Conservation (phyloP, 1,140 invertebrate genomes). For the Drosophila nikananu region DNA sequence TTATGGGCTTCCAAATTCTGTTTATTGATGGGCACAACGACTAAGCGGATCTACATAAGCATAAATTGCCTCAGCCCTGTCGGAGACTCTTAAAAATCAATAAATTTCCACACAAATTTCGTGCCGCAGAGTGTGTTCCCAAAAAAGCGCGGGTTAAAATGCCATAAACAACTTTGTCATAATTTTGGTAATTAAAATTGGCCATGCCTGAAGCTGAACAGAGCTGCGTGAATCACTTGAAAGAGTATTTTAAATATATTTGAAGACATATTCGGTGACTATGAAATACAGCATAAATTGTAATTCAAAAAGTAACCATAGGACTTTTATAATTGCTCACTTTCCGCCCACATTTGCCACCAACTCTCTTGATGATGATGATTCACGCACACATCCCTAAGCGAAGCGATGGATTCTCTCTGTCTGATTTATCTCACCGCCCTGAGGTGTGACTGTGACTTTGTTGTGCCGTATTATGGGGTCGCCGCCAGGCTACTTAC, state of each 20-base stretch:
- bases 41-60: conserved; percentile 75
- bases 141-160: conserved; percentile 70
- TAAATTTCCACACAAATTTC: conserved; percentile 76
- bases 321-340: too few relatives aligned
- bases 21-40: conserved; percentile 76
- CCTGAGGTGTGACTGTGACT: conserved; percentile 63
- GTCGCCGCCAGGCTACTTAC: conserved; percentile 60
- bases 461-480: conserved; percentile 73
- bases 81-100: conserved; percentile 80
- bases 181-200: conserved; percentile 84
- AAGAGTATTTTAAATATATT: background rate
- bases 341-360: background rate
- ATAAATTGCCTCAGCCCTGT: conserved; percentile 53
- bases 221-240: conserved; percentile 3
- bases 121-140: conserved; percentile 34
- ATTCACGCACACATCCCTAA: conserved; percentile 21
- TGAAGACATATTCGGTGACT: background rate
- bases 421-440: conserved; percentile 73
- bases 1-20: conserved; percentile 62
- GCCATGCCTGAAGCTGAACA: conserved; percentile 49
- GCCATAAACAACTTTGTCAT: conserved; percentile 84
- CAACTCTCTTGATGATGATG: background rate
- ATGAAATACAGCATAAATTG: too few relatives aligned
- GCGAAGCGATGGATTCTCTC: conserved; percentile 8
- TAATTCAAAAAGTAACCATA: too few relatives aligned